Conservation (phyloP, 2,888 invertebrate species). For the Eurytoma californica region DNA sequence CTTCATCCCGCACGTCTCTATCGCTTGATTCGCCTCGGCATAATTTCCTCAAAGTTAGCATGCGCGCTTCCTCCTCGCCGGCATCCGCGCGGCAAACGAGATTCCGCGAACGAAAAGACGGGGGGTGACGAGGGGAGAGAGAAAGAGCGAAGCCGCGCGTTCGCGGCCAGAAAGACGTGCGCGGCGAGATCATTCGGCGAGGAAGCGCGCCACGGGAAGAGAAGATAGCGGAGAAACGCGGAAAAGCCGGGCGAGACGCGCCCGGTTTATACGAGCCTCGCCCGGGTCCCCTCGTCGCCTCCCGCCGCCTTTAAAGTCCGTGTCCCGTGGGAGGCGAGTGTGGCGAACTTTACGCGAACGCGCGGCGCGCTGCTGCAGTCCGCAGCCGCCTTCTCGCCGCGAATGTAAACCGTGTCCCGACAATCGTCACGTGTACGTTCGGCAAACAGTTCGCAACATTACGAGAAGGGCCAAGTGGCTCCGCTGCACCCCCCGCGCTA, state of each 20-base stretch:
- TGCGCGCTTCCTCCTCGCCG: conserved; percentile 7
- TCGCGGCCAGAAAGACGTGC: conserved; percentile 5
- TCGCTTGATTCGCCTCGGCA: conserved; percentile 17
- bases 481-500: conserved; percentile 2
- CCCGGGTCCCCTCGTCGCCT: not conserved
- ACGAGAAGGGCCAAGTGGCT: conserved; percentile 34
- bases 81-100: conserved; percentile 12
- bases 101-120: conserved; percentile 28
- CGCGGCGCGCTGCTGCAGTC: conserved; percentile 11
- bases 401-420: conserved; percentile 52
- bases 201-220: not conserved
- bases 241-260: not conserved
- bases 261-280: not conserved
- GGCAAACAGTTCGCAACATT: conserved; percentile 55
- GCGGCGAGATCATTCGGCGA: conserved; percentile 25
- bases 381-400: not conserved
- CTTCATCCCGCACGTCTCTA: conserved; percentile 4
- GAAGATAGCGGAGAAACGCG: conserved; percentile 23
- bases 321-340: conserved; percentile 57
- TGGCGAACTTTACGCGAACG: conserved; percentile 60
- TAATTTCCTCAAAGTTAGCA: conserved; percentile 33
- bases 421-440: conserved; percentile 59
- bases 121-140: no score
- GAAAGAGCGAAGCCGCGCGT: no score
- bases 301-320: conserved; percentile 60